A percentile compares a stretch with the other conserved stretches of the same genome.
phyloP scores from a whole-genome alignment of 2,113 vertebrate species.

The Caranx melampygus region DNA sequence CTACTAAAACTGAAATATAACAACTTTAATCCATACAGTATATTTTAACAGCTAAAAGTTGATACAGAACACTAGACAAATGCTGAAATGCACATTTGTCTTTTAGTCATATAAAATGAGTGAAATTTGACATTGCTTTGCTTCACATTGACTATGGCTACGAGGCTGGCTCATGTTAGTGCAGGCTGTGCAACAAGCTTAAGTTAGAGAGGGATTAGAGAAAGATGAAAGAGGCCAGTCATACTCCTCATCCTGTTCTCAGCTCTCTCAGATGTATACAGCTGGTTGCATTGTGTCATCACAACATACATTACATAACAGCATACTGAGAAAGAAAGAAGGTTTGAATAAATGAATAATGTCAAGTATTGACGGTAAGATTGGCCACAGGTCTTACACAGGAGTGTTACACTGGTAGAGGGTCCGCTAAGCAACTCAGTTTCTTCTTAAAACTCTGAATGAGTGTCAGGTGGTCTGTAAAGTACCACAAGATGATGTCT shows the following conservation, averaged over 20 bases:
- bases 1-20: not conserved
- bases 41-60: not conserved
- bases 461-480: too few relatives aligned
- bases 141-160: not conserved
- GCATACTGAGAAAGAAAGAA: not conserved
- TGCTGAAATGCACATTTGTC: not conserved
- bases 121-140: conserved; percentile 5
- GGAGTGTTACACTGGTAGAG: too few relatives aligned
- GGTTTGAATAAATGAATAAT: too few relatives aligned
- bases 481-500: too few relatives aligned
- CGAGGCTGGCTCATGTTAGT: not conserved
- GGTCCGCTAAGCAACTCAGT: too few relatives aligned
- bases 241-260: not conserved
- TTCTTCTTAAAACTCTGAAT: too few relatives aligned
- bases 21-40: too few relatives aligned
- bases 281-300: not conserved
- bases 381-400: too few relatives aligned
- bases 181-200: not conserved
- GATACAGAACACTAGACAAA: not conserved
- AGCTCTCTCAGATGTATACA: not conserved
- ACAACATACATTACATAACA: too few relatives aligned
- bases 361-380: too few relatives aligned
- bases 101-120: not conserved
- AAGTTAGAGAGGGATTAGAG: conserved; percentile 27
- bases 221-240: conserved; percentile 21